Percentiles rank a stretch among this genome's conserved stretches.
These are phyloP conservation scores for Drosophila yakuba DNA, from an alignment of 1,140 invertebrate species.

Conservation along the genomic window DNA sequence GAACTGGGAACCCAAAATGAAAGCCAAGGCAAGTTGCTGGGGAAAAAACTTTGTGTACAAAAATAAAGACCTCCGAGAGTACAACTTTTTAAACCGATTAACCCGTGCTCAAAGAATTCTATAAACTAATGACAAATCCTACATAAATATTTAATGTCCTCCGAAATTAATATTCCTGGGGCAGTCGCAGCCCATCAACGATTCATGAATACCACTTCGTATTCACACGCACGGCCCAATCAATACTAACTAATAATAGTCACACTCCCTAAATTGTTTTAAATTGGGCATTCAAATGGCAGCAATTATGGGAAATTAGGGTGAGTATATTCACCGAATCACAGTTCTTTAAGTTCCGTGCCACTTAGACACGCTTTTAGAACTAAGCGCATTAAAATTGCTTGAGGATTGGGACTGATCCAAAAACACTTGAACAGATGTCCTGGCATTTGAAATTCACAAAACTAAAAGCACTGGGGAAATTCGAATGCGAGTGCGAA, in stretches of 20 bases:
- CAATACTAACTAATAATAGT: slow-evolving; percentile 27
- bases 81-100: slow-evolving; percentile 36
- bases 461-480: slow-evolving; percentile 73
- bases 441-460: slow-evolving; percentile 80
- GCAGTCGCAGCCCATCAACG: slow-evolving; percentile 11
- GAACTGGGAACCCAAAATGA: slow-evolving; percentile 39
- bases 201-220: slow-evolving; percentile 4
- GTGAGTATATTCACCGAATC: background rate
- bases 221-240: slow-evolving; percentile 19
- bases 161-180: slow-evolving; percentile 14
- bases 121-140: slow-evolving; percentile 27
- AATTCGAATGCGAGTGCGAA: slow-evolving; percentile 28
- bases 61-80: slow-evolving; percentile 26
- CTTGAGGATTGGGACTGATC: slow-evolving; percentile 52
- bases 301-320: slow-evolving; percentile 23
- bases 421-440: slow-evolving; percentile 80
- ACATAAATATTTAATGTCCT: slow-evolving; percentile 24
- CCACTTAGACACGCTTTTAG: slow-evolving; percentile 6
- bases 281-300: slow-evolving; percentile 30
- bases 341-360: slow-evolving; percentile 9
- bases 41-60: slow-evolving; percentile 23
- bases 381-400: slow-evolving; percentile 43
- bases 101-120: slow-evolving; percentile 28
- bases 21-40: slow-evolving; percentile 29
- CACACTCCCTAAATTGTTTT: slow-evolving; percentile 10